phyloP scores from a whole-genome alignment of 1,140 invertebrate species.

The Drosophila lini region DNA sequence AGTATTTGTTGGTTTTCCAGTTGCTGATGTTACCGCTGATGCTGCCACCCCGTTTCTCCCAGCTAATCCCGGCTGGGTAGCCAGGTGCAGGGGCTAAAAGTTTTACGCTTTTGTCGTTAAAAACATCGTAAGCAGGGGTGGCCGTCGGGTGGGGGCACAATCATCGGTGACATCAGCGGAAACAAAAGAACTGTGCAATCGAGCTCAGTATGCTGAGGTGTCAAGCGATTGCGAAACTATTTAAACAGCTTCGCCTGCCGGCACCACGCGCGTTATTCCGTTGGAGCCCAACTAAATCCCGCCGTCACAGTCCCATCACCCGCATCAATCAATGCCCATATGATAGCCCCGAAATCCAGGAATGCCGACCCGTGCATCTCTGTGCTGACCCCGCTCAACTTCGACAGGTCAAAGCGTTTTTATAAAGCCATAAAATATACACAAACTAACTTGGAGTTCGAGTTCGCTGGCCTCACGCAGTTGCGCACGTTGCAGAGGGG shows the following conservation, averaged over 20 bases:
- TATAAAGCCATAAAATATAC: constrained; percentile 80
- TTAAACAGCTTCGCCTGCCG: constrained; percentile 30
- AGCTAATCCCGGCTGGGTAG: constrained; percentile 13
- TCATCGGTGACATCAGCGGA: constrained; percentile 31
- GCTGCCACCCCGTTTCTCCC: constrained; percentile 25
- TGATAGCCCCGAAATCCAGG: constrained; percentile 64
- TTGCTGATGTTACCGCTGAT: constrained; percentile 52
- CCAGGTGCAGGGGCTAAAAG: constrained; percentile 44
- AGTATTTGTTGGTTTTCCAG: constrained; percentile 65
- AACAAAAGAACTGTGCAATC: constrained; percentile 41
- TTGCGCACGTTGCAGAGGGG: constrained; percentile 31
- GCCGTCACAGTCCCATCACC: constrained; percentile 13
- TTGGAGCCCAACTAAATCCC: not conserved
- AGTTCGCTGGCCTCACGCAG: constrained; percentile 30
- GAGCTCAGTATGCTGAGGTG: constrained; percentile 52
- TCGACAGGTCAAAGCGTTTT: constrained; percentile 67
- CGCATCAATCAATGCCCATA: constrained; percentile 67
- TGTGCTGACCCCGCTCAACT: constrained; percentile 57
- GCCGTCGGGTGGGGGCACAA: not conserved
- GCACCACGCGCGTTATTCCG: not conserved
- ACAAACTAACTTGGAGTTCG: constrained; percentile 48
- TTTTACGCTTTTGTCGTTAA: constrained; percentile 61
- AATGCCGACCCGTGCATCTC: constrained; percentile 52
- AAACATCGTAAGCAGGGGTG: constrained; percentile 32
- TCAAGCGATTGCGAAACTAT: constrained; percentile 62